phyloP scores from a whole-genome alignment of 1,140 invertebrate species.

The Drosophila mayri region DNA sequence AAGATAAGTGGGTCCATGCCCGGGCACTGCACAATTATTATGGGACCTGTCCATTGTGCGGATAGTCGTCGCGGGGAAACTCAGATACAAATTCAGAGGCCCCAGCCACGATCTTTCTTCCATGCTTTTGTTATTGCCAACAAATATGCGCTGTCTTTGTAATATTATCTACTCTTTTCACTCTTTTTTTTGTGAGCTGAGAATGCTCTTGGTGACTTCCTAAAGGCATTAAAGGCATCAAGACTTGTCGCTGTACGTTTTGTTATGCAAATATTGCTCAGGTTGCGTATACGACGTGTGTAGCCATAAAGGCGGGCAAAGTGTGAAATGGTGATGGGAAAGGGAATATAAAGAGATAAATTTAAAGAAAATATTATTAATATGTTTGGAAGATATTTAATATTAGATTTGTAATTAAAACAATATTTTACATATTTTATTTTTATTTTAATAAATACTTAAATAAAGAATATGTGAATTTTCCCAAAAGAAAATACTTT shows the following conservation, averaged over 20 bases:
- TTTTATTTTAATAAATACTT: no score
- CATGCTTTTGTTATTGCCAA: conserved; percentile 69
- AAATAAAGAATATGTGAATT: background rate
- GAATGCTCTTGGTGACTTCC: conserved; percentile 65
- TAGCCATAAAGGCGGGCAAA: conserved; percentile 46
- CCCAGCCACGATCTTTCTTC: conserved; percentile 55
- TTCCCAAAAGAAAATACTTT: no score
- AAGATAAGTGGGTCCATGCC: conserved; percentile 68
- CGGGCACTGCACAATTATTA: conserved; percentile 74
- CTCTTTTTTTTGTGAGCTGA: conserved; percentile 14
- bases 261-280: conserved; percentile 73
- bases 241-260: conserved; percentile 67
- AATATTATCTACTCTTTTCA: conserved; percentile 23
- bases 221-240: conserved; percentile 74
- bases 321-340: conserved; percentile 38
- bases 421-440: background rate
- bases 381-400: background rate
- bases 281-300: conserved; percentile 80
- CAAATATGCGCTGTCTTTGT: conserved; percentile 52
- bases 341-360: background rate
- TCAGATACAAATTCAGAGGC: conserved; percentile 17
- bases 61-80: conserved; percentile 41
- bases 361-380: background rate
- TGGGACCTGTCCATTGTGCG: conserved; percentile 70
- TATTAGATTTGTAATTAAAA: background rate